Percentiles rank a stretch among this genome's conserved stretches.
phyloP scores from a whole-genome alignment of 2,113 vertebrate species.

The Nansenia antarctica region DNA sequence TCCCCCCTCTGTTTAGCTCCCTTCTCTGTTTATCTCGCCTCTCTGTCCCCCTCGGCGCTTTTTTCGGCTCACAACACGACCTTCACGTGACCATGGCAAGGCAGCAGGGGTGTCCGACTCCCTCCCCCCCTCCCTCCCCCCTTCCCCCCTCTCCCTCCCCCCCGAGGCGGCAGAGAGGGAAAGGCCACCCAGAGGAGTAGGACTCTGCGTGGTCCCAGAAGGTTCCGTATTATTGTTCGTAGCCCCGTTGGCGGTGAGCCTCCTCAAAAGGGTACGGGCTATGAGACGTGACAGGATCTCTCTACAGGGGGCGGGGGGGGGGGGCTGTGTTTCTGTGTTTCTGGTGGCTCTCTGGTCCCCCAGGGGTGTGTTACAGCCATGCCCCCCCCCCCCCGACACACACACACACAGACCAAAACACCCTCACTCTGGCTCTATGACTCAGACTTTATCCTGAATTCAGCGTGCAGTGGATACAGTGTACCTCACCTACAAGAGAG shows the following conservation, averaged over 20 bases:
- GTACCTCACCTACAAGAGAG: too few species aligned
- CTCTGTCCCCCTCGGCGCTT: slow-evolving; percentile 62
- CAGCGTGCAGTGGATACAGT: background rate
- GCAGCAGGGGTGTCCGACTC: slow-evolving; percentile 59
- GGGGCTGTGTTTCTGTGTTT: too few species aligned
- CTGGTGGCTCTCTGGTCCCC: slow-evolving; percentile 42
- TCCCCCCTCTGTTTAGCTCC: slow-evolving; percentile 45
- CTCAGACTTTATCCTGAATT: background rate
- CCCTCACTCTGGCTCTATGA: background rate
- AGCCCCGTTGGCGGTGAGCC: slow-evolving; percentile 64
- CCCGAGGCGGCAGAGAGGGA: slow-evolving; percentile 71
- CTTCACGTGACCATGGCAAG: slow-evolving; percentile 74
- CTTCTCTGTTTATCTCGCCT: slow-evolving; percentile 50
- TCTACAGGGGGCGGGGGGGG: slow-evolving; percentile 65
- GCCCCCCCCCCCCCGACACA: background rate
- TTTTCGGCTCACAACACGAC: slow-evolving; percentile 71
- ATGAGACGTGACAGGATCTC: slow-evolving; percentile 79
- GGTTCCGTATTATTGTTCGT: slow-evolving; percentile 72
- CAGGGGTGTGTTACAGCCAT: slow-evolving; percentile 37
- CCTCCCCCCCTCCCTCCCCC: slow-evolving; percentile 48
- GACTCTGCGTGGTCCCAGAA: slow-evolving; percentile 73
- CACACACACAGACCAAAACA: too few species aligned
- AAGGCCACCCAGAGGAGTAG: slow-evolving; percentile 77
- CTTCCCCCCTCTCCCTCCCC: slow-evolving; percentile 43
- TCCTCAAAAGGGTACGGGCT: slow-evolving; percentile 68